Conservation (phyloP, 2,888 invertebrate species). For the Sicus ferrugineus region DNA sequence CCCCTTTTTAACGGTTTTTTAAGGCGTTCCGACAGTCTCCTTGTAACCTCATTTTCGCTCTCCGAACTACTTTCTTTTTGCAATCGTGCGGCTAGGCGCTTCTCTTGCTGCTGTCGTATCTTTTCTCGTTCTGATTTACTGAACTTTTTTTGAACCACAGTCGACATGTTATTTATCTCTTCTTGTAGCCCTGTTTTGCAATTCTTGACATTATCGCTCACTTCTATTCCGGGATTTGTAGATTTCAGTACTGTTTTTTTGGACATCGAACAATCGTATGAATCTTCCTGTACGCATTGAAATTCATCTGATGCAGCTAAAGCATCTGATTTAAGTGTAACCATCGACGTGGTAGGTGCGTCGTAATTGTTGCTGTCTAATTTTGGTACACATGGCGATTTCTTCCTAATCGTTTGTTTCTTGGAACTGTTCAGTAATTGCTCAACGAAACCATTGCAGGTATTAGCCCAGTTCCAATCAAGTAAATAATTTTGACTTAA, state of each 20-base stretch:
- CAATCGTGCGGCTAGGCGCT: constrained; percentile 57
- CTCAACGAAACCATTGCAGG: constrained; percentile 82
- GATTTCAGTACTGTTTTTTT: constrained; percentile 27
- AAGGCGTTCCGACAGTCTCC: constrained; percentile 52
- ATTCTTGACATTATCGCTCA: constrained; percentile 38
- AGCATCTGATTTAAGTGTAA: constrained; percentile 35
- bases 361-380: constrained; percentile 49
- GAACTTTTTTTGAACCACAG: constrained; percentile 50
- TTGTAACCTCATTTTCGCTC: constrained; percentile 62
- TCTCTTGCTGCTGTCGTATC: constrained; percentile 57
- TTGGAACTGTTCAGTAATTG: constrained; percentile 72
- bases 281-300: constrained; percentile 35
- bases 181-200: constrained; percentile 37
- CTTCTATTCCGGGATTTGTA: constrained; percentile 12
- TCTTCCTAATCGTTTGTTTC: constrained; percentile 53
- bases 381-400: constrained; percentile 52
- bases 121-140: constrained; percentile 61
- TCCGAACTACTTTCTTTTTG: constrained; percentile 66
- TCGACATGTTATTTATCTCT: constrained; percentile 37
- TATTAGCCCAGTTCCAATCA: constrained; percentile 69
- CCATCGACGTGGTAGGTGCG: constrained; percentile 42
- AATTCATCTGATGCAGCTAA: constrained; percentile 33
- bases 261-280: constrained; percentile 30
- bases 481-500: constrained; percentile 44
- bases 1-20: constrained; percentile 55